These are phyloP conservation scores for Murina feae DNA, from an alignment of 2,113 vertebrate genomes.

Conservation along the genomic window DNA sequence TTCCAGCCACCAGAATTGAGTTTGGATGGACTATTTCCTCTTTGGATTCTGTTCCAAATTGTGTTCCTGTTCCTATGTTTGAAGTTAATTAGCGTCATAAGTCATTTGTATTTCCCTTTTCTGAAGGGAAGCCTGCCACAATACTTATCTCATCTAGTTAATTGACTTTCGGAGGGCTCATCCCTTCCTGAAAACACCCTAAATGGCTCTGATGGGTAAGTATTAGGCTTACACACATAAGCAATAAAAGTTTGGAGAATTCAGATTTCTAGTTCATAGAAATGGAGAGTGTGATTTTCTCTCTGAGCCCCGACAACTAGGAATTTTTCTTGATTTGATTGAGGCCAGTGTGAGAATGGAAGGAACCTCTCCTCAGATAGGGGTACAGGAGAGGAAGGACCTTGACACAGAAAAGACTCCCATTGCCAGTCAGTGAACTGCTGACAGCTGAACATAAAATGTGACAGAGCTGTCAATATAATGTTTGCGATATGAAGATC, in stretches of 20 bases:
- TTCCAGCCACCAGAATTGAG: conserved; percentile 33
- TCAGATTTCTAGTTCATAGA: not conserved
- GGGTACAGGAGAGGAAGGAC: not conserved
- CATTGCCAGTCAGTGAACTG: not conserved
- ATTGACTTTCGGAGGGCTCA: not conserved
- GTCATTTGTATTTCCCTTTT: conserved; percentile 51
- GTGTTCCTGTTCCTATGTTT: conserved; percentile 53
- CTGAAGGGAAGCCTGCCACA: not conserved
- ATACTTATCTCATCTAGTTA: conserved; percentile 21
- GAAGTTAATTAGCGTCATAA: conserved; percentile 69
- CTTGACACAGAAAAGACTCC: not conserved
- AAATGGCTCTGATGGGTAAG: not conserved
- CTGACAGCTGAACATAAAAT: not conserved
- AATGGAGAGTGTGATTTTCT: not conserved
- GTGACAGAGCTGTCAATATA: not conserved
- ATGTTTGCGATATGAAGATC: not conserved
- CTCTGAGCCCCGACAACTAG: not conserved
- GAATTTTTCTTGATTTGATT: not conserved
- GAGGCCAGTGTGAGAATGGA: not conserved
- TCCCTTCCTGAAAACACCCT: conserved; percentile 25
- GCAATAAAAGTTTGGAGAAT: not conserved
- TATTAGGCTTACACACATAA: not conserved
- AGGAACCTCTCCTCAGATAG: not conserved
- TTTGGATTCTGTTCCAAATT: conserved; percentile 55
- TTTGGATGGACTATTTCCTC: conserved; percentile 59